Conservation (phyloP, 2,797 vertebrate genomes). For the Coregonus suidteri region DNA sequence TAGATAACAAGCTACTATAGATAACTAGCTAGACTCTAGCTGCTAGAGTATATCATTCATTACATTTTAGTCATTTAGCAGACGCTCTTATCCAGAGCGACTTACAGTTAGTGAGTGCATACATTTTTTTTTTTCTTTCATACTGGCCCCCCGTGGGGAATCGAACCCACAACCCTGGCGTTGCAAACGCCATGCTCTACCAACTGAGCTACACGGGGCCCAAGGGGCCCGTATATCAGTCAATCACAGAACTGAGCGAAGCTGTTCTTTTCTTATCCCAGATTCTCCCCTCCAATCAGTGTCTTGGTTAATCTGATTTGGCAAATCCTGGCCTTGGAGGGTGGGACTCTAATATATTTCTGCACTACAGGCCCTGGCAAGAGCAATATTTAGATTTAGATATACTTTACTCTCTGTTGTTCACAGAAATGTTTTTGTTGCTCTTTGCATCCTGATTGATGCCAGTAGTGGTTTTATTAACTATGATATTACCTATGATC, state of each 20-base stretch:
- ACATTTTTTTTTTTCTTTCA: too few relatives aligned
- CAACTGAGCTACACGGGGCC: too few relatives aligned
- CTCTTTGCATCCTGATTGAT: not conserved
- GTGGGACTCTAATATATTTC: not conserved
- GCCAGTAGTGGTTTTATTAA: not conserved
- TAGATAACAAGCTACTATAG: not conserved
- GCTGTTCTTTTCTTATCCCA: not conserved
- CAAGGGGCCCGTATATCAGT: not conserved
- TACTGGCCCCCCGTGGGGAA: too few relatives aligned
- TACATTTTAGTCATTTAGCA: too few relatives aligned
- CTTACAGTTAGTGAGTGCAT: too few relatives aligned
- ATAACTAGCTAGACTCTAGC: not conserved
- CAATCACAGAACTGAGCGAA: not conserved
- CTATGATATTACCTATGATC: not conserved
- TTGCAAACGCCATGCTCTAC: too few relatives aligned
- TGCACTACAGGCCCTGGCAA: not conserved
- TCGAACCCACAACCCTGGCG: too few relatives aligned
- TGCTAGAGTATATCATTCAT: not conserved
- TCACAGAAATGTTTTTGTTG: not conserved
- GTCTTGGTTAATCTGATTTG: not conserved
- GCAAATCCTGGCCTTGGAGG: not conserved
- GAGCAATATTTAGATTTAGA: not conserved
- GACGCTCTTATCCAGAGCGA: too few relatives aligned
- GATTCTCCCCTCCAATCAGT: not conserved
- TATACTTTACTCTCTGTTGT: not conserved